Percentiles rank a stretch among this genome's conserved stretches.
These are phyloP conservation scores for Venusia cambrica DNA, from an alignment of 2,888 invertebrate genomes.

Conservation along the genomic window DNA sequence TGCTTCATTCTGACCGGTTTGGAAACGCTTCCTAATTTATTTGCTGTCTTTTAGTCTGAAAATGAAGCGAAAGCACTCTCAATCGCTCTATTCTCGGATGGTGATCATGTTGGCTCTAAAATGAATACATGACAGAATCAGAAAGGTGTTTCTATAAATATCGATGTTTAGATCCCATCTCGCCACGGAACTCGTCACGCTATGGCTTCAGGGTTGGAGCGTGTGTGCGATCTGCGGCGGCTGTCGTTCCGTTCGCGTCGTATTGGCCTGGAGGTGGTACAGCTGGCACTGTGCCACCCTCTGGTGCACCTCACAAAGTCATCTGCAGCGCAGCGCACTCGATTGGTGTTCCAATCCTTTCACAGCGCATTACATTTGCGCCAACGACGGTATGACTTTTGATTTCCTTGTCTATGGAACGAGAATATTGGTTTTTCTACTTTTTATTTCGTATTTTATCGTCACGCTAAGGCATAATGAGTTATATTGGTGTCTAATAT, in stretches of 20 bases:
- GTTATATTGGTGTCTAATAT: no score
- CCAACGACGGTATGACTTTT: slow-evolving; percentile 15
- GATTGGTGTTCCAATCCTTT: slow-evolving; percentile 9
- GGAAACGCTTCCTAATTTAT: slow-evolving; percentile 21
- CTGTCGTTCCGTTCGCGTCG: slow-evolving; percentile 14
- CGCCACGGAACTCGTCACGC: slow-evolving; percentile 15
- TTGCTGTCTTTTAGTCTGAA: slow-evolving; percentile 9
- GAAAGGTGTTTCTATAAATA: slow-evolving; percentile 32
- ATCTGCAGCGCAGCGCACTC: slow-evolving; percentile 15
- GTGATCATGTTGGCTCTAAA: slow-evolving; percentile 20
- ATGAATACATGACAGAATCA: slow-evolving; percentile 22
- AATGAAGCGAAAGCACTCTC: slow-evolving; percentile 6
- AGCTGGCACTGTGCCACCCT: slow-evolving; percentile 27
- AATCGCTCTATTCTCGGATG: slow-evolving; percentile 18
- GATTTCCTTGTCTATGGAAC: slow-evolving; percentile 17
- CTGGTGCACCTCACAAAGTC: slow-evolving; percentile 20
- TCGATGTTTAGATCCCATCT: slow-evolving; percentile 20
- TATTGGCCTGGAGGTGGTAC: slow-evolving; percentile 31
- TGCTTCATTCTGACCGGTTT: slow-evolving; percentile 10
- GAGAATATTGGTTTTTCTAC: no score
- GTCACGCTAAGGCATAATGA: no score
- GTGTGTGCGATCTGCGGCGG: slow-evolving; percentile 21
- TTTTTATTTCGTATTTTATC: slow-evolving; percentile 1
- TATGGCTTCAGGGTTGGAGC: slow-evolving; percentile 19
- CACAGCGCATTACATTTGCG: slow-evolving; percentile 7